A percentile compares a stretch with the other conserved stretches of the same genome.
Conservation (phyloP, 2,888 invertebrate species). For the Brachypterus glaber region DNA sequence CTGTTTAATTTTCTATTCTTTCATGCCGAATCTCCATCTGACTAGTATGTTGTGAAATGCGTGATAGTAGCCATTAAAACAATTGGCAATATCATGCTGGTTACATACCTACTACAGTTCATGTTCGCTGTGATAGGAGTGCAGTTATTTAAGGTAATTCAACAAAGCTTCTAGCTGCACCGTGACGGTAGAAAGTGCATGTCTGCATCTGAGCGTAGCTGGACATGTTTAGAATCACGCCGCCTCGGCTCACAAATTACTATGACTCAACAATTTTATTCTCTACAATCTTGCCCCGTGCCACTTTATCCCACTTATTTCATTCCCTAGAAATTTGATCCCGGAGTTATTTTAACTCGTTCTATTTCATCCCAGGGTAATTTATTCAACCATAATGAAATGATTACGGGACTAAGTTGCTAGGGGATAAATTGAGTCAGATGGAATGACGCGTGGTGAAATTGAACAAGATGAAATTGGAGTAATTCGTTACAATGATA, state of each 20-base stretch:
- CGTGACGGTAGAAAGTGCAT: conserved; percentile 35
- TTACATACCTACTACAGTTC: conserved; percentile 99
- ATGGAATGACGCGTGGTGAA: too few relatives aligned
- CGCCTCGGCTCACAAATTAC: conserved; percentile 27
- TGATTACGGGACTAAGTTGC: too few relatives aligned
- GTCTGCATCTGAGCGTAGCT: conserved; percentile 35
- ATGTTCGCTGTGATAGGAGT: conserved; percentile 99
- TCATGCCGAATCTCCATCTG: conserved; percentile 36
- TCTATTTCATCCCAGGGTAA: too few relatives aligned
- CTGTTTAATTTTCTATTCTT: conserved; percentile 35
- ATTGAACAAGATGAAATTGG: too few relatives aligned
- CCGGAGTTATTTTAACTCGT: too few relatives aligned
- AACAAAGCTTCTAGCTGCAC: conserved; percentile 35
- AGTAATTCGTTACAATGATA: too few relatives aligned
- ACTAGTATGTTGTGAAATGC: conserved; percentile 98
- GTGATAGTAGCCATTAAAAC: conserved; percentile 98
- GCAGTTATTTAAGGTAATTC: conserved; percentile 95
- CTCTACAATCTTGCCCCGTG: too few relatives aligned
- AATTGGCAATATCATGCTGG: conserved; percentile 99
- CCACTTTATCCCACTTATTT: too few relatives aligned
- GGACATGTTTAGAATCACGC: conserved; percentile 25
- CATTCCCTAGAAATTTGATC: too few relatives aligned
- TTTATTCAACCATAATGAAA: too few relatives aligned
- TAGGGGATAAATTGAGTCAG: too few relatives aligned
- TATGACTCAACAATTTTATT: conserved; percentile 20